phyloP scores from a whole-genome alignment of 2,888 invertebrate genomes.

The Ophioninae sp. region DNA sequence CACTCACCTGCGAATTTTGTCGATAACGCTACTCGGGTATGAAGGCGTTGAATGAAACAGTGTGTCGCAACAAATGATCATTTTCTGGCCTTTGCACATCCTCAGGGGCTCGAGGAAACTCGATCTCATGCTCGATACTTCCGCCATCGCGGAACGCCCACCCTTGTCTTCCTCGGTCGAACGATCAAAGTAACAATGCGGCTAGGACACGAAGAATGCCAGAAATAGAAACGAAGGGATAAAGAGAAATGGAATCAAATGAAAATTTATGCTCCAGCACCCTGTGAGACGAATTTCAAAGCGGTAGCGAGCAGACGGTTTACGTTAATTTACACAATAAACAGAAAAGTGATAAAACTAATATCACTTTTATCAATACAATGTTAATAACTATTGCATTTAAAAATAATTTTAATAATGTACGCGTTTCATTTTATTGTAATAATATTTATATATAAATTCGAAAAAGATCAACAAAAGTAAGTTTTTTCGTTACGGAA shows the following conservation, averaged over 20 bases:
- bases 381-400: too few species aligned
- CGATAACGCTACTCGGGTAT: neutral
- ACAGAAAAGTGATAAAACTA: too few species aligned
- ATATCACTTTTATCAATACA: too few species aligned
- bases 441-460: too few species aligned
- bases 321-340: too few species aligned
- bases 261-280: too few species aligned
- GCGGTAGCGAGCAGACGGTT: too few species aligned
- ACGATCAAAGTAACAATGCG: slow-evolving; percentile 60
- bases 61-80: slow-evolving; percentile 4
- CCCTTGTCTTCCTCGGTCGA: slow-evolving; percentile 44
- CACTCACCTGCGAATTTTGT: neutral
- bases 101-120: slow-evolving; percentile 37
- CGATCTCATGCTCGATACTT: slow-evolving; percentile 46
- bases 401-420: too few species aligned
- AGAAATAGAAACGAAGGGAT: neutral
- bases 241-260: slow-evolving; percentile 3
- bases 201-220: neutral
- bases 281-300: too few species aligned
- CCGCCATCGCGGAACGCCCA: slow-evolving; percentile 29
- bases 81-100: slow-evolving; percentile 2
- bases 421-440: too few species aligned
- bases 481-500: too few species aligned
- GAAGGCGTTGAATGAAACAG: neutral
- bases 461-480: too few species aligned